Base-by-base conservation (phyloP, 2,797 vertebrate species). In the Atherinosoma microstoma region DNA sequence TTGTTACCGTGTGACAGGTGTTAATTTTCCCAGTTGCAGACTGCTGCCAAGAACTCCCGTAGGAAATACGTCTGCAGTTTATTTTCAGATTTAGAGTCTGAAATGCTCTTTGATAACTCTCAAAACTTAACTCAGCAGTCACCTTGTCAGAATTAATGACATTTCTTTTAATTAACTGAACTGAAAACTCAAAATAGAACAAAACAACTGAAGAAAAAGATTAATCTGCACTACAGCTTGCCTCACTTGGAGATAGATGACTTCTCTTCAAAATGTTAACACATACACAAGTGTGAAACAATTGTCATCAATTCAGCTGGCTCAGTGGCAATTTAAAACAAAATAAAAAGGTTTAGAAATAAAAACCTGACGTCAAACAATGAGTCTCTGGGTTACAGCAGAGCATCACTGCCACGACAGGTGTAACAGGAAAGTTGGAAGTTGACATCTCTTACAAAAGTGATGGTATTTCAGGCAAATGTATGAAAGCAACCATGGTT, bases 1-100 rank as follows among this genome's bases (percentile, higher is more conserved):
- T 67, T 61, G 35, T 16, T 54, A 45, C 56, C 53, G 22, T n/a
- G 34, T 76, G 80, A 78, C 64, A 73, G 71, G 77, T 74, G 66
- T 76, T 82, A 10, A 75, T 73, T 83, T 75, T 63, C 40, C 2
- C 68, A 64, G 63, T 53, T 67, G 63, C 58, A 47, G 24, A 53
- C 51, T 0, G 11, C 53, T 54, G 40, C 45, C 11, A 29, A 58
- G 42, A 61, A 56, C 24, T 70, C 68, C 57, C 24, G 1, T 10
- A 40, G 53, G 54, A 78, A 72, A 73, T 69, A 56, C 6, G 24
- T 79, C 29, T 18, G 20, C 34, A 36, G 35, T 61, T 59, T 54
- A 36, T 65, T 74, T 67, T 30, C 27, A 64, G 6, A 63, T 70
- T 45, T 27, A 12, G 10, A 58, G 0, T 61, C 58, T 67, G 42